Evolutionary conservation across 1,140 invertebrate genomes (phyloP).

Genomic region (Pogonus chalceus): DNA sequence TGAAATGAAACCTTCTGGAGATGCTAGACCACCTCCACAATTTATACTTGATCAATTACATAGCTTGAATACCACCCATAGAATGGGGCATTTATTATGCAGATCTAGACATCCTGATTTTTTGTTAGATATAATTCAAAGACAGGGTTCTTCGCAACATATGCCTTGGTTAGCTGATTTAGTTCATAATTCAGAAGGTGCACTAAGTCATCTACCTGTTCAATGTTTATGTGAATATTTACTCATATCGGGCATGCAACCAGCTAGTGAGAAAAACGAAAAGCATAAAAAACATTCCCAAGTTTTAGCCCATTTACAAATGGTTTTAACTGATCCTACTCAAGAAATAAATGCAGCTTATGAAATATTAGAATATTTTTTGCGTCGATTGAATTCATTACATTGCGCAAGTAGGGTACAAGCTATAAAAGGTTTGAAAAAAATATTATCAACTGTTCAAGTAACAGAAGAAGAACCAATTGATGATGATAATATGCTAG

Average conservation of each 20-base stretch:
- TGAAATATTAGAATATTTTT: slow-evolving; percentile 88
- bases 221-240: slow-evolving; percentile 95
- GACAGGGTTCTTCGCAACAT: slow-evolving; percentile 76
- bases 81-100: slow-evolving; percentile 84
- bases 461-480: slow-evolving; percentile 27
- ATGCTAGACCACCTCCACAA: slow-evolving; percentile 66
- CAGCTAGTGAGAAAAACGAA: slow-evolving; percentile 30
- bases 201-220: slow-evolving; percentile 79
- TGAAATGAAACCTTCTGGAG: slow-evolving; percentile 74
- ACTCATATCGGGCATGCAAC: slow-evolving; percentile 55
- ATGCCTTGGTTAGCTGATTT: slow-evolving; percentile 96
- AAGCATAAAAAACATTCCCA: slow-evolving; percentile 67
- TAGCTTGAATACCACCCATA: slow-evolving; percentile 62
- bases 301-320: slow-evolving; percentile 64
- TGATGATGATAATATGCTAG: slow-evolving; percentile 35
- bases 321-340: slow-evolving; percentile 49
- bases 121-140: slow-evolving; percentile 83
- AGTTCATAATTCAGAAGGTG: slow-evolving; percentile 83
- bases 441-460: slow-evolving; percentile 40
- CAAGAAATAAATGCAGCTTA: slow-evolving; percentile 46
- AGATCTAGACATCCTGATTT: slow-evolving; percentile 84
- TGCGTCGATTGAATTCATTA: slow-evolving; percentile 72
- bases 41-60: slow-evolving; percentile 73
- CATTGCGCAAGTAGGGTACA: slow-evolving; percentile 65
- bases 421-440: slow-evolving; percentile 57